phyloP scores from a whole-genome alignment of 2,113 vertebrate genomes.

The Naja naja region DNA sequence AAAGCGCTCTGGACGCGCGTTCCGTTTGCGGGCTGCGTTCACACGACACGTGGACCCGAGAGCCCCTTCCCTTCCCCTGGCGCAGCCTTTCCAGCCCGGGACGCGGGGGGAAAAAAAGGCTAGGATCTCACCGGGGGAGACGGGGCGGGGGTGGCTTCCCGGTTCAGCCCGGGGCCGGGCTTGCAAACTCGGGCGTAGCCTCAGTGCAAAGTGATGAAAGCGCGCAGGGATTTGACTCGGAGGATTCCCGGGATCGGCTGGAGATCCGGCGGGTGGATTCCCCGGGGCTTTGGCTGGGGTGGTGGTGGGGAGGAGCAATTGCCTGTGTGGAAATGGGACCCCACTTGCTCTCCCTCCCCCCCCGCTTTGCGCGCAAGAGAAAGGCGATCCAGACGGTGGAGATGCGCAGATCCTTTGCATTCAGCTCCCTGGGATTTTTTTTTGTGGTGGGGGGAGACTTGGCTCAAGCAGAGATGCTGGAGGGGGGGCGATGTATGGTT shows the following conservation, averaged over 20 bases:
- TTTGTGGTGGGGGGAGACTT: background rate
- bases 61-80: too few relatives aligned
- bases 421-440: background rate
- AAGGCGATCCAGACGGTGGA: background rate
- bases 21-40: background rate
- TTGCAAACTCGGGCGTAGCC: background rate
- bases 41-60: too few relatives aligned
- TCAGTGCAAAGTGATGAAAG: too few relatives aligned
- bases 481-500: background rate
- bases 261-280: background rate
- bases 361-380: background rate
- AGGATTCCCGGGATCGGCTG: background rate
- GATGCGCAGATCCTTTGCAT: background rate
- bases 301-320: fast-evolving
- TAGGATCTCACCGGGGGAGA: too few relatives aligned
- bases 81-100: too few relatives aligned
- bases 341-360: background rate
- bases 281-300: background rate
- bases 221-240: background rate
- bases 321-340: background rate
- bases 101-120: too few relatives aligned
- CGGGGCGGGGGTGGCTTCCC: too few relatives aligned
- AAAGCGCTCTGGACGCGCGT: too few relatives aligned
- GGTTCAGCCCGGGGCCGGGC: background rate
- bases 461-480: background rate